Conservation (phyloP, 2,797 vertebrate species). For the Gymnoscopelus braueri region DNA sequence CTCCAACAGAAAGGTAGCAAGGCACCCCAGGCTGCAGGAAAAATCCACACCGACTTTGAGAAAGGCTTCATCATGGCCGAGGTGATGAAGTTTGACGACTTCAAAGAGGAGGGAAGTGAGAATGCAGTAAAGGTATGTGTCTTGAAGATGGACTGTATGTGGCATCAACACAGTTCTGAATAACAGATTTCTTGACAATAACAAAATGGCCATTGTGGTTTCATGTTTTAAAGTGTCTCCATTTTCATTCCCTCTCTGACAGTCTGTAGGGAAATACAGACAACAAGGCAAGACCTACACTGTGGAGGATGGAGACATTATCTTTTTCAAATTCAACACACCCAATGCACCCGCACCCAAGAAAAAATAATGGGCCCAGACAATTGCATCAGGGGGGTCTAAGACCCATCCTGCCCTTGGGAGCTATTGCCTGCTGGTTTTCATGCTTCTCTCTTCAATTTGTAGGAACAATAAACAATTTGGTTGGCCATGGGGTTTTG, state of each 20-base stretch:
- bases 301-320: slow-evolving; percentile 98
- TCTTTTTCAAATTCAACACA: slow-evolving; percentile 99
- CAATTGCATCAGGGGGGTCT: slow-evolving; percentile 51
- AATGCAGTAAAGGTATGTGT: slow-evolving; percentile 89
- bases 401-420: slow-evolving; percentile 21
- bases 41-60: slow-evolving; percentile 99
- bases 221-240: not conserved
- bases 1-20: slow-evolving; percentile 93
- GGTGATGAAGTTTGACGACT: slow-evolving; percentile 98
- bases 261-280: slow-evolving; percentile 98
- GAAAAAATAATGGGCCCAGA: slow-evolving; percentile 88
- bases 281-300: slow-evolving; percentile 97
- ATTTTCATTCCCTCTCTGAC: slow-evolving; percentile 54
- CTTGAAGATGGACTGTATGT: not conserved
- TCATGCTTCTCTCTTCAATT: slow-evolving; percentile 43
- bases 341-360: slow-evolving; percentile 94
- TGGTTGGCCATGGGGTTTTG: slow-evolving; percentile 4
- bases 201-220: not conserved
- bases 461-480: slow-evolving; percentile 9
- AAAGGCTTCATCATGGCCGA: slow-evolving; percentile 99
- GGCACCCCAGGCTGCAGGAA: slow-evolving; percentile 96
- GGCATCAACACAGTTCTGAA: not conserved
- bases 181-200: slow-evolving; percentile 8
- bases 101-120: slow-evolving; percentile 97
- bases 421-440: slow-evolving; percentile 52